Evolutionary conservation across 2,113 vertebrate genomes (phyloP), one percentile per base, ranked within the genome.

Genomic region (Xenopus tropicalis): DNA sequence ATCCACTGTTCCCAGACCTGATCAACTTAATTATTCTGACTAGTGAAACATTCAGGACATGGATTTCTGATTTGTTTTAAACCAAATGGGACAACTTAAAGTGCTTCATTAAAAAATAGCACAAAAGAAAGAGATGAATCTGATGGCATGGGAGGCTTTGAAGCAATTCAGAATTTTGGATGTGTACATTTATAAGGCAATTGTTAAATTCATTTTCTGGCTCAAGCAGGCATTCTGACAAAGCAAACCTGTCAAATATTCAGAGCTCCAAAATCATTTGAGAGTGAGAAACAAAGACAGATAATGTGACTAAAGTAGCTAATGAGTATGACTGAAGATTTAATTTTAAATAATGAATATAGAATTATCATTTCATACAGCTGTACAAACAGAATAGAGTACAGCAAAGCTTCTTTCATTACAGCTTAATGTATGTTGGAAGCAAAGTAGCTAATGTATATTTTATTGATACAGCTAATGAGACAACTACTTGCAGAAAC

Each of bases 21-120:
- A 90, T 87, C 88, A 83, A 72, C 80, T 91, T 89, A 89, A 91
- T 91, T 90, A 90, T 90, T 89, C 84, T 84, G 83, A 88, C 78
- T 86, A 87, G 82, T 37, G 75, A 86, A 89, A 90, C 82, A 87
- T 84, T 88, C 80, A 86, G 82, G 85, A 86, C 84, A 75, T 57
- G 80, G 85, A 85, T 19, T 74, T 84, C 80, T 79, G 82, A 86
- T 88, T 86, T 86, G 77, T 79, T 88, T 83, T 77, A 87, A 87
- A 81, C 70, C 82, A 80, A 82, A 79, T 63, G 86, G 85, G 85
- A 87, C 71, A 84, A 82, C 69, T 78, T 75, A 80, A 86, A 86
- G 78, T 77, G 68, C 68, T 82, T 80, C 74, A 82, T 66, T 70
- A 78, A 62, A 78, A 79, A 82, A 79, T 37, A 37, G 29, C 29